Conservation (phyloP, 2,888 invertebrate species). For the Hypercompe scribonia region DNA sequence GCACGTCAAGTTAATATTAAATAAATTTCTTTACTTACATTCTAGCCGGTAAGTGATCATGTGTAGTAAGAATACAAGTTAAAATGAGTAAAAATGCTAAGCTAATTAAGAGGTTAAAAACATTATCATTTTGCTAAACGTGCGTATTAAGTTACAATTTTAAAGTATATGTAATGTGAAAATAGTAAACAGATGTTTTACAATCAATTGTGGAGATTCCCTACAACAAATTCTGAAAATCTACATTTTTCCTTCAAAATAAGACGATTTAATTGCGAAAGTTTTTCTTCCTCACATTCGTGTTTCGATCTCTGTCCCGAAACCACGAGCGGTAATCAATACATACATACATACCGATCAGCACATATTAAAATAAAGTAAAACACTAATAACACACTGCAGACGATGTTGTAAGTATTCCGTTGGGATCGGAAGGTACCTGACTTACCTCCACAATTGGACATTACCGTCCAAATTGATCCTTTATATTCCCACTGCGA, state of each 20-base stretch:
- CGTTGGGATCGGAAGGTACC: conserved; percentile 43
- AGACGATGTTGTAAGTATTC: conserved; percentile 44
- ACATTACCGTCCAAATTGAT: conserved; percentile 52
- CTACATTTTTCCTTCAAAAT: not conserved
- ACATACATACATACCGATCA: conserved; percentile 6
- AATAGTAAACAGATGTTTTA: no score
- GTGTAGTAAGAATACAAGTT: no score
- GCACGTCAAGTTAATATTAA: no score
- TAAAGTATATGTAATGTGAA: no score
- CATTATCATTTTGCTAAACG: no score
- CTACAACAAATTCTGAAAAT: not conserved
- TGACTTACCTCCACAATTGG: conserved; percentile 54
- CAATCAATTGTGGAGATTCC: no score
- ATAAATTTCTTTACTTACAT: no score
- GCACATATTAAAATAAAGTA: conserved; percentile 44
- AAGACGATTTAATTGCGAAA: not conserved
- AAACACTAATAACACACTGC: conserved; percentile 38
- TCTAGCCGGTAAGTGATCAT: no score
- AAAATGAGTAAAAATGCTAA: no score
- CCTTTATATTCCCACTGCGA: conserved; percentile 54
- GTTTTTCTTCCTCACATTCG: not conserved
- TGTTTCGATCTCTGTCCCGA: not conserved
- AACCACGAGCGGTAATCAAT: not conserved
- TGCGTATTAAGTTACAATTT: no score
- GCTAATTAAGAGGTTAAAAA: no score